A percentile compares a stretch with the other conserved stretches of the same genome.
Evolutionary conservation across 2,113 vertebrate species (phyloP).

Genomic region (Sprattus sprattus): DNA sequence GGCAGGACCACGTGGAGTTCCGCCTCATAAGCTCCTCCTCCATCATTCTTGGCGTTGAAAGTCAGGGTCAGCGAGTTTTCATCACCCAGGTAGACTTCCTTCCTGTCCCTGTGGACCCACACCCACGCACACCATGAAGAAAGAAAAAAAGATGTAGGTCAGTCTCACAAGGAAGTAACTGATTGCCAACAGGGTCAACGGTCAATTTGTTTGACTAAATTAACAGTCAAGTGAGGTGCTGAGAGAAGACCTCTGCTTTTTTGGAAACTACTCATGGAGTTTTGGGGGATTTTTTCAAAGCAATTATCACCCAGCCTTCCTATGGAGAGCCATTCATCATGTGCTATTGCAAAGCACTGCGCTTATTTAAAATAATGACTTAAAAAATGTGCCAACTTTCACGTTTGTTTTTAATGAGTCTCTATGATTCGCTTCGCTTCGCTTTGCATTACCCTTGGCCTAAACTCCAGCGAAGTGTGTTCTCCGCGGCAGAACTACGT

Average conservation of each 20-base stretch:
- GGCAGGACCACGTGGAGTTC: constrained; percentile 84
- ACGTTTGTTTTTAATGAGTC: background rate
- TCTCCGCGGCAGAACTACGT: background rate
- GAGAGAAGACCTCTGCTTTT: background rate
- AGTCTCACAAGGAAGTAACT: background rate
- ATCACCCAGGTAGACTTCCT: constrained; percentile 81
- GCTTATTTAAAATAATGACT: background rate
- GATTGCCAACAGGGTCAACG: constrained; percentile 30
- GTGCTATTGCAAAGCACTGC: background rate
- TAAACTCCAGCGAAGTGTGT: background rate
- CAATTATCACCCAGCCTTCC: background rate
- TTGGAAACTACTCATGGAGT: background rate
- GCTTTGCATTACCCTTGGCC: background rate
- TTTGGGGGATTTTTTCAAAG: background rate
- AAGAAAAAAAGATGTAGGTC: background rate
- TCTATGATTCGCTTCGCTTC: background rate
- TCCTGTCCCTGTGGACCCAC: constrained; percentile 72
- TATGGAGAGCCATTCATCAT: constrained; percentile 1
- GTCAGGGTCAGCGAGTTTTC: constrained; percentile 83
- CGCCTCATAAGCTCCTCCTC: constrained; percentile 87
- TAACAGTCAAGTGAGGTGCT: background rate
- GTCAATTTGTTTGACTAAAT: constrained; percentile 23
- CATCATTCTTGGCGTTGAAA: constrained; percentile 83
- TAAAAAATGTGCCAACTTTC: background rate
- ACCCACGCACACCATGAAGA: background rate